Base-by-base conservation (phyloP, 2,797 vertebrate genomes). In the Cygnus olor region DNA sequence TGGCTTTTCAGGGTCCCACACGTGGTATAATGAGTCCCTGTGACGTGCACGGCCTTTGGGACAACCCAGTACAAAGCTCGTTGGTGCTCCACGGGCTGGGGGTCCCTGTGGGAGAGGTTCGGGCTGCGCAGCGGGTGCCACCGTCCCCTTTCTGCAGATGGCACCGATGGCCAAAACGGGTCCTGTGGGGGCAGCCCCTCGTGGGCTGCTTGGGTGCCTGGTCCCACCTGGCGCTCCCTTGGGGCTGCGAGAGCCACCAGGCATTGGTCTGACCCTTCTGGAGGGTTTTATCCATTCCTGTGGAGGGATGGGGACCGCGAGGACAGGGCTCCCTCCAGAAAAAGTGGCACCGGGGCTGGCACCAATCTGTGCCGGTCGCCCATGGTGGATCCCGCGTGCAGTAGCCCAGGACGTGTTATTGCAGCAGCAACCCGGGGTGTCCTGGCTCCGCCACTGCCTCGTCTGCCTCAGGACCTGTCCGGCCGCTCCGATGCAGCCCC, bases 401-500 rank as follows among this genome's bases (percentile, higher is more conserved):
- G 14, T 44, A 32, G 14, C 28, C 63, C 30, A 14, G 63, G 63
- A 22, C 15, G 28, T 34, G 25, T 53, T 53, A 53, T 17, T 53
- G 51, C 51, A 53, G 51, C 25, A 53, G 6, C 51, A 53, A 28
- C 40, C 13, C 21, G 9, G 40, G 63, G 21, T 16, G 40, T 34
- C 45, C 42, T 8, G 51, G 21, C 53, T 51, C 45, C 79, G 73
- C 24, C 82, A 44, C n/a, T 83, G 36, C 82, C 53, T 40, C 18
- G 9, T 4, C 76, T 36, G 3, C 12, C 28, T 57, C 8, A 3
- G 63, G 57, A 27, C 9, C 4, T 49, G 34, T 14, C 57, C 2
- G 0, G 32, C 24, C 38, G 38, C 65, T 44, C 38, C 0, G 2
- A 13, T 10, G 24, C 8, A 8, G 12, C 21, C 21, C n/a, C 2